phyloP scores from a whole-genome alignment of 2,888 invertebrate species.

The Sarcophaga variegata region DNA sequence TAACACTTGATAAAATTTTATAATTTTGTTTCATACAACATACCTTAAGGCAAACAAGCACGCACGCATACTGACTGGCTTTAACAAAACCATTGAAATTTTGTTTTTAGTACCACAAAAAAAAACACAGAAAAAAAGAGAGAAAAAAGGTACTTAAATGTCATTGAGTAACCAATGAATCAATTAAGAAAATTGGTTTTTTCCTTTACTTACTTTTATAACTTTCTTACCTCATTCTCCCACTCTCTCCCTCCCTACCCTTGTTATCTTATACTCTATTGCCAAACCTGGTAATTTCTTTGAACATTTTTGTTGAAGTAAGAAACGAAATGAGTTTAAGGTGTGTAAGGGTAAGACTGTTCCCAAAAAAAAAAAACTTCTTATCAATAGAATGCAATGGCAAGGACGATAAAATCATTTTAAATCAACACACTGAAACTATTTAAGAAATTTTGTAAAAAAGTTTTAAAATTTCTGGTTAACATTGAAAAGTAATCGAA shows the following conservation, averaged over 20 bases:
- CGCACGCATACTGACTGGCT: neutral
- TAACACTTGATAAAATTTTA: conserved; percentile 7
- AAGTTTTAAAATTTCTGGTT: too few relatives aligned
- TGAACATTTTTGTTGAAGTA: too few relatives aligned
- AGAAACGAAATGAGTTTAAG: neutral
- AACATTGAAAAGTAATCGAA: too few relatives aligned
- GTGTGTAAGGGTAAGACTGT: neutral
- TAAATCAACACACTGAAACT: too few relatives aligned
- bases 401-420: too few relatives aligned
- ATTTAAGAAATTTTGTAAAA: too few relatives aligned
- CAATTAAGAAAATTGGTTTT: conserved; percentile 73
- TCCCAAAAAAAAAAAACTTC: too few relatives aligned
- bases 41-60: neutral
- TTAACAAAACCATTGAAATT: neutral
- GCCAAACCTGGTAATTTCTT: neutral
- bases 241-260: too few relatives aligned
- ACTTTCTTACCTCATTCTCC: neutral
- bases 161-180: conserved; percentile 68
- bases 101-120: neutral
- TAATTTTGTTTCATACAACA: too few relatives aligned
- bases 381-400: too few relatives aligned
- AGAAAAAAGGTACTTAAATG: conserved; percentile 36
- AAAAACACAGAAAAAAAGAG: too few relatives aligned
- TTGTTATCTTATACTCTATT: neutral
- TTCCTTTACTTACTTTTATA: conserved; percentile 20